Conservation (phyloP, 2,888 invertebrate species). For the Lutraria lutraria region DNA sequence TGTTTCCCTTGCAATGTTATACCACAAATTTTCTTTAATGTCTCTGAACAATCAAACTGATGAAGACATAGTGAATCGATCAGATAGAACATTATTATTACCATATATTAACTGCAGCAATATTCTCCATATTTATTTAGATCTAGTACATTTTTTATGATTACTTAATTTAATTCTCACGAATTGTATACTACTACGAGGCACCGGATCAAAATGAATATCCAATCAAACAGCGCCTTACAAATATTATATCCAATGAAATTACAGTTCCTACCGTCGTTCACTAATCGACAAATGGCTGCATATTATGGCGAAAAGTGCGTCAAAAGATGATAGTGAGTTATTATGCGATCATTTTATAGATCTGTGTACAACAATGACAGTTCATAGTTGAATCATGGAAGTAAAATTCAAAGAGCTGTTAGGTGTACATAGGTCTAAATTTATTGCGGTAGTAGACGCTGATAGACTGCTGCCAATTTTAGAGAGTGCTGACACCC, state of each 20-base stretch:
- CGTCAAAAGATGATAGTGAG: constrained; percentile 11
- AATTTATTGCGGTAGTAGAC: constrained; percentile 76
- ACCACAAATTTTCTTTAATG: not conserved
- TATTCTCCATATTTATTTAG: too few relatives aligned
- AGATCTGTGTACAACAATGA: not conserved
- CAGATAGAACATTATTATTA: too few relatives aligned
- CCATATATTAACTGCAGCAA: too few relatives aligned
- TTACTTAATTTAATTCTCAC: not conserved
- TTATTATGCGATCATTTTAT: not conserved
- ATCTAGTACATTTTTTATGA: not conserved
- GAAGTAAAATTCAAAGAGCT: constrained; percentile 81
- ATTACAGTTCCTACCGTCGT: not conserved
- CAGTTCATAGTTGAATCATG: constrained; percentile 56
- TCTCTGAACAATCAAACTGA: too few relatives aligned
- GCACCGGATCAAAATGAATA: not conserved
- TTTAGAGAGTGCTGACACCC: constrained; percentile 76
- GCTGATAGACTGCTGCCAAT: constrained; percentile 76
- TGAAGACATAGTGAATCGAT: too few relatives aligned
- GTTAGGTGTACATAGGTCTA: constrained; percentile 77
- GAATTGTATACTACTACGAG: not conserved
- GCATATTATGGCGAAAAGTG: constrained; percentile 18
- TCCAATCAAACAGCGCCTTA: constrained; percentile 7
- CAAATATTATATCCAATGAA: not conserved
- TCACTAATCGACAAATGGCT: constrained; percentile 12
- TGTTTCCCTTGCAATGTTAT: not conserved